A percentile compares a stretch with the other conserved stretches of the same genome.
Conservation (phyloP, 2,888 invertebrate genomes). For the Himalopsyche kuldschensis region DNA sequence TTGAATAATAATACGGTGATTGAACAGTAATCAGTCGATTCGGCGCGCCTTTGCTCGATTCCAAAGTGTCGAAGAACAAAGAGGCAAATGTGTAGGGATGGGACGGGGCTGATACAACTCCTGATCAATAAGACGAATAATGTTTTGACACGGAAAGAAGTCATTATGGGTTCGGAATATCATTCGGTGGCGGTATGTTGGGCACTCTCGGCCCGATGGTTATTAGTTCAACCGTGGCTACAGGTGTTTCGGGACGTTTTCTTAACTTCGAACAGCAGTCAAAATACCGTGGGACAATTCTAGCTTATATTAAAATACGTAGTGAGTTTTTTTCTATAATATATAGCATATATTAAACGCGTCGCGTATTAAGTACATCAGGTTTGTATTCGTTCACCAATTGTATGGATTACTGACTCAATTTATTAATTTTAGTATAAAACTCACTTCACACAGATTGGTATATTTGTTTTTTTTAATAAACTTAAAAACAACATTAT, state of each 20-base stretch:
- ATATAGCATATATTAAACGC: no score
- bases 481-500: no score
- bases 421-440: no score
- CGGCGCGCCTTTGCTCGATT: background rate
- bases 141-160: conserved; percentile 35
- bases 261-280: background rate
- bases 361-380: no score
- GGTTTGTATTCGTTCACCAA: no score
- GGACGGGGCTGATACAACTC: conserved; percentile 1
- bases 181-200: background rate
- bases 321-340: no score
- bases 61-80: conserved; percentile 20
- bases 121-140: conserved; percentile 37
- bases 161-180: conserved; percentile 30
- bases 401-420: no score
- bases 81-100: conserved; percentile 2
- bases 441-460: no score
- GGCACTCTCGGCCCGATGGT: background rate
- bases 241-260: background rate
- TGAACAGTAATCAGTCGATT: background rate
- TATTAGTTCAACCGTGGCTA: background rate
- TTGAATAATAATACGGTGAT: background rate
- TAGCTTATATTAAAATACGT: no score
- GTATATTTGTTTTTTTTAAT: no score
- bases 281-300: background rate